Base-by-base conservation (phyloP, 2,888 invertebrate genomes). In the Synergus itoensis region DNA sequence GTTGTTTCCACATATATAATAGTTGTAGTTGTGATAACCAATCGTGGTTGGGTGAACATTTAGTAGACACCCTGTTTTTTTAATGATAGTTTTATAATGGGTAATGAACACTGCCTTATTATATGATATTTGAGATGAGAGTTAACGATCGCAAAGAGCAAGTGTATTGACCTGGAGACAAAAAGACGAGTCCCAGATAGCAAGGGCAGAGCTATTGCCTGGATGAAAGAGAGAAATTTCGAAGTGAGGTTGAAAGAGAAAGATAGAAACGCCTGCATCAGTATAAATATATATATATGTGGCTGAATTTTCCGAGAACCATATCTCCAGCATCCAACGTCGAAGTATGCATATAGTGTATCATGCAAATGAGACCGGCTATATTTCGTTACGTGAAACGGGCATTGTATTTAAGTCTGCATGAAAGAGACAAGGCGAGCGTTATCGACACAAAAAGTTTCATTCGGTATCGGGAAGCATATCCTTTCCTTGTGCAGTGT, bases 381-480 rank as follows among this genome's bases (percentile, higher is more conserved):
- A 67, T 43, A 43, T 65, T 62, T 62, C 28, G 28, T 62, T 62
- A 43, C 36, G 45, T 67, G 45, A 43, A 67, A 67, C 43, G 28
- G 43, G 45, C 45, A 67, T 45, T 67, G 67, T 67, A 67, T 67
- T 67, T 67, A 67, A 67, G 67, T 45, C 14, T 21, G 5, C 12
- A 43, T 62, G 62, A 62, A 62, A 28, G 62, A 28, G 14, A 62
- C 62, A 28, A 62, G 28, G 62, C 14, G 62, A 62, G 12, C n/a
- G 45, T 14, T 48, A 73, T 73, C 16, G 9, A 9, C 16, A 48
- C 28, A 73, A 73, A 73, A 36, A 73, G 45, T 65, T 41, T 18
- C 41, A 62, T 62, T 57, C 11, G 57, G 18, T 57, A 57, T 57
- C 57, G 11, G 57, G 9, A 18, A 57, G 57, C 18, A 18, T 57